Conservation (phyloP, 2,888 invertebrate genomes). For the Chaetogeoica ovagalla region DNA sequence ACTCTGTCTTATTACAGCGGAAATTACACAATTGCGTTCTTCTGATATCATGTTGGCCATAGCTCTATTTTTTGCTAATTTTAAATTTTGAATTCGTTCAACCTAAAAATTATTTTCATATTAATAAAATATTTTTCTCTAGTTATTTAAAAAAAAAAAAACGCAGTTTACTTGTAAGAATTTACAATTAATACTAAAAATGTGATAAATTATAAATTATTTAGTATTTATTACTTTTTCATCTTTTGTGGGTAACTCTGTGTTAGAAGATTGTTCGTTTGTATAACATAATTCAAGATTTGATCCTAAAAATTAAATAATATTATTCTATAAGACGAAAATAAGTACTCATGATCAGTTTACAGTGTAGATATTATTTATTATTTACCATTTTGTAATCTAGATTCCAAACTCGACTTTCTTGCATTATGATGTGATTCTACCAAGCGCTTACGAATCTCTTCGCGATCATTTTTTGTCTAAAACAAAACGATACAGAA, state of each 20-base stretch:
- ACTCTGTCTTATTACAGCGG: slow-evolving; percentile 43
- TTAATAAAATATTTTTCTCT: not conserved
- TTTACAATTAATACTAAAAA: not conserved
- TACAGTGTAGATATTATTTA: not conserved
- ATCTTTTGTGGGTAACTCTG: slow-evolving; percentile 59
- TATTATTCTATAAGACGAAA: not conserved
- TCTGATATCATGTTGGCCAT: slow-evolving; percentile 74
- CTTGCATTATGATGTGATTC: slow-evolving; percentile 69
- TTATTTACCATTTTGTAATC: slow-evolving; percentile 77
- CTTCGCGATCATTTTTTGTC: slow-evolving; percentile 89
- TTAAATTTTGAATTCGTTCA: slow-evolving; percentile 76
- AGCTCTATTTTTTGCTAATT: slow-evolving; percentile 89
- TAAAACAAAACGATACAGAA: slow-evolving; percentile 59
- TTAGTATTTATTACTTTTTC: slow-evolving; percentile 23
- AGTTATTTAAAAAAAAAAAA: not conserved
- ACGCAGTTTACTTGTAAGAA: not conserved
- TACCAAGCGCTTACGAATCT: slow-evolving; percentile 80
- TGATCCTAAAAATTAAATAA: slow-evolving; percentile 67
- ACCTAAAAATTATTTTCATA: slow-evolving; percentile 14
- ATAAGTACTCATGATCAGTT: too few species aligned
- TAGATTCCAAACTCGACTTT: slow-evolving; percentile 78
- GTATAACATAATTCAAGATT: slow-evolving; percentile 95
- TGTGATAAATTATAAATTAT: not conserved
- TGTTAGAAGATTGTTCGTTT: slow-evolving; percentile 84
- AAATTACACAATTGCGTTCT: slow-evolving; percentile 41